Percentiles rank a stretch among this genome's conserved stretches.
Evolutionary conservation across 2,888 invertebrate genomes (phyloP).

Genomic region (Kryphioiulus occultus): DNA sequence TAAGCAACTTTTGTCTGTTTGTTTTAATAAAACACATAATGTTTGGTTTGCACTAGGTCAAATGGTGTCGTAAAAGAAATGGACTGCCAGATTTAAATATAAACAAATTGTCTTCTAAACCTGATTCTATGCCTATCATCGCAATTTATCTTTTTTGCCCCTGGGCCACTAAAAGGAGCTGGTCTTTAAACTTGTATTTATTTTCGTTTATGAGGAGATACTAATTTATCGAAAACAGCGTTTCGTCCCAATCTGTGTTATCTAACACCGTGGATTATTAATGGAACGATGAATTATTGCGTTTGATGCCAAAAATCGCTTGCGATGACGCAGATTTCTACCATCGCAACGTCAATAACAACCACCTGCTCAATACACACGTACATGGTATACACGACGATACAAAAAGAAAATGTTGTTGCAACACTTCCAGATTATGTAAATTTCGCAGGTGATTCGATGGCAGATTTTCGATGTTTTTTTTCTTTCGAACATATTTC

Average conservation of each 20-base stretch:
- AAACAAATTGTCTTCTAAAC: not conserved
- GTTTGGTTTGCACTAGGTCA: not conserved
- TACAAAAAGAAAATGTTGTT: not conserved
- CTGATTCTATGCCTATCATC: not conserved
- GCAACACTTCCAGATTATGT: not conserved
- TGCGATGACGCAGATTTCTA: not conserved
- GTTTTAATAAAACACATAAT: not conserved
- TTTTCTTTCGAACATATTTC: not conserved
- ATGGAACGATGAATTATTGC: slow-evolving; percentile 6
- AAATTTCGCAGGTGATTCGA: slow-evolving; percentile 29
- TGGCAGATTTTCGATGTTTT: too few relatives aligned
- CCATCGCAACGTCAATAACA: not conserved
- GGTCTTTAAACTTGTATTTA: not conserved
- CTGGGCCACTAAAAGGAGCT: not conserved
- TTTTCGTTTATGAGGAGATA: not conserved
- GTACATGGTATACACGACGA: not conserved
- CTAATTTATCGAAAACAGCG: slow-evolving; percentile 29
- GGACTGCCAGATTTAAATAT: not conserved
- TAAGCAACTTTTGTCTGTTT: too few relatives aligned
- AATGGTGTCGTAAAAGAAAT: not conserved
- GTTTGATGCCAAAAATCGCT: not conserved
- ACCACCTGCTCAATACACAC: slow-evolving; percentile 11
- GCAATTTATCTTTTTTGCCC: not conserved
- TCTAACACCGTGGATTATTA: slow-evolving; percentile 15
- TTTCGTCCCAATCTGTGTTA: slow-evolving; percentile 32